These are phyloP conservation scores for Euleptes europaea DNA, from an alignment of 2,113 vertebrate genomes.

Conservation along the genomic window DNA sequence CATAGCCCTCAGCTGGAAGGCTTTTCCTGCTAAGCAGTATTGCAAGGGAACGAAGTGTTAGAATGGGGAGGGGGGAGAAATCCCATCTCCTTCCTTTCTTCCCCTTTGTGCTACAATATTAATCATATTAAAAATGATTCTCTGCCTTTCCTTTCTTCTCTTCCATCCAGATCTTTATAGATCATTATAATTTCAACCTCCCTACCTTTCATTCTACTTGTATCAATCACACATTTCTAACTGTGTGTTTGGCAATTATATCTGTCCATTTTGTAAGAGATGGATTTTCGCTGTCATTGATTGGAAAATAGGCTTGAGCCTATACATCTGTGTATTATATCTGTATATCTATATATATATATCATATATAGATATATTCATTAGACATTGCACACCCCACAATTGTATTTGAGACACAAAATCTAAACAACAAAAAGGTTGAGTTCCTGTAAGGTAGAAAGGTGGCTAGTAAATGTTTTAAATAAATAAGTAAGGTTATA, in stretches of 20 bases:
- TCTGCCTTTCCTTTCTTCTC: constrained; percentile 52
- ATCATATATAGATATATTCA: neutral
- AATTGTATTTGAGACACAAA: accelerated
- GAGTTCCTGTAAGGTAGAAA: neutral
- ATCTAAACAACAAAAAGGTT: neutral
- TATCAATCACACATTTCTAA: constrained; percentile 67
- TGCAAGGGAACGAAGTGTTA: constrained; percentile 63
- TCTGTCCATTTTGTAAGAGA: constrained; percentile 61
- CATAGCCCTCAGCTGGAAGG: constrained; percentile 80
- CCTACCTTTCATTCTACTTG: constrained; percentile 44
- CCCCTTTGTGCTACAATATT: constrained; percentile 66
- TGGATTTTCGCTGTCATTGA: constrained; percentile 56
- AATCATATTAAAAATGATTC: constrained; percentile 65
- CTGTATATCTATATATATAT: neutral
- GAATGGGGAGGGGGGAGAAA: constrained; percentile 51
- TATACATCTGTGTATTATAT: neutral
- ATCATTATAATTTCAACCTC: constrained; percentile 48
- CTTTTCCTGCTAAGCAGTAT: constrained; percentile 72
- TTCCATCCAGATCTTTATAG: constrained; percentile 66
- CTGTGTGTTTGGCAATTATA: constrained; percentile 65
- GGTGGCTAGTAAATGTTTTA: too few species aligned
- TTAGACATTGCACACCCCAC: neutral
- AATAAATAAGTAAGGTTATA: neutral
- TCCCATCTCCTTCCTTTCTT: constrained; percentile 63
- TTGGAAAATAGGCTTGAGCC: constrained; percentile 47